Percentiles rank a stretch among this genome's conserved stretches.
phyloP scores from a whole-genome alignment of 2,888 invertebrate species.

The Lasioglossum villosulum region DNA sequence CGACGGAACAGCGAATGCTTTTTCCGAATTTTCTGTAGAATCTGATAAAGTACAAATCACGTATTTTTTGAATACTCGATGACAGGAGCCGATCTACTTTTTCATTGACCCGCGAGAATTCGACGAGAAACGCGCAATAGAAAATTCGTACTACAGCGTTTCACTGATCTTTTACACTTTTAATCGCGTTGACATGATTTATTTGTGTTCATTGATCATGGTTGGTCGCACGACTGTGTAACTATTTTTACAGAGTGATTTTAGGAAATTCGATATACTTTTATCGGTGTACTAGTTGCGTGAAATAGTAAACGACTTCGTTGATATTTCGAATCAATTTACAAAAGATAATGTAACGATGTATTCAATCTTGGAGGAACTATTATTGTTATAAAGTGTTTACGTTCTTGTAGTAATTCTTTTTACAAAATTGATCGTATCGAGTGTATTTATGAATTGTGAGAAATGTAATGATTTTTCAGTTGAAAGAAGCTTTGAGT shows the following conservation, averaged over 20 bases:
- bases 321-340: not conserved
- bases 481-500: not conserved
- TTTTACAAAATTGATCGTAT: not conserved
- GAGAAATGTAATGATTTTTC: not conserved
- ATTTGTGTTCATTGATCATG: not conserved
- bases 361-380: not conserved
- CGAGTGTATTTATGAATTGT: not conserved
- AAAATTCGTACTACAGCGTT: not conserved
- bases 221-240: not conserved
- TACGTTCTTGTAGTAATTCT: not conserved
- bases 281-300: not conserved
- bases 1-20: not conserved
- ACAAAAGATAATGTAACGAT: not conserved
- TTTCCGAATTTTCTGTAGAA: not conserved
- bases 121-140: not conserved
- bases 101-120: not conserved
- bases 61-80: not conserved
- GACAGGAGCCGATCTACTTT: not conserved
- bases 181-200: not conserved
- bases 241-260: not conserved
- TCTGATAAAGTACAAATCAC: conserved; percentile 16
- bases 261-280: not conserved
- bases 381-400: not conserved
- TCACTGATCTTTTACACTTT: not conserved
- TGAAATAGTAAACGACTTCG: not conserved